phyloP scores from a whole-genome alignment of 2,797 vertebrate genomes.

The Macrochelys suwanniensis region DNA sequence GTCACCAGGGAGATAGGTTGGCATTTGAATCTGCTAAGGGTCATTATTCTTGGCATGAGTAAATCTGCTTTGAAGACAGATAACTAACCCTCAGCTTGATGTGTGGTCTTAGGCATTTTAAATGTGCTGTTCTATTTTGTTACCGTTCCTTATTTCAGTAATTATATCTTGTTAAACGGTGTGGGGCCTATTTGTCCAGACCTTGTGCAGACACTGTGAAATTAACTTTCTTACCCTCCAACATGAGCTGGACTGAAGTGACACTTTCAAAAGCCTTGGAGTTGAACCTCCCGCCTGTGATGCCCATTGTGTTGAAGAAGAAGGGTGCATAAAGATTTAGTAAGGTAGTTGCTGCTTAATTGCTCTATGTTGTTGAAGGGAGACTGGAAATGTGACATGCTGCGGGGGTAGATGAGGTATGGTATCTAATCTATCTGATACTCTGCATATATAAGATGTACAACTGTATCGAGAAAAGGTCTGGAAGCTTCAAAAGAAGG shows the following conservation, averaged over 20 bases:
- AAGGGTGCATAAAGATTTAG: background rate
- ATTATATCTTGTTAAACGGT: slow-evolving; percentile 82
- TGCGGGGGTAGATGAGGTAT: background rate
- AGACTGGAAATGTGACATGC: background rate
- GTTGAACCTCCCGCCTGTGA: background rate
- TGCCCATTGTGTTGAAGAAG: background rate
- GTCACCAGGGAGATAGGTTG: background rate
- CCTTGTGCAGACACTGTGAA: slow-evolving; percentile 89
- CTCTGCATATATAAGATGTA: accelerated
- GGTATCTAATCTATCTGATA: background rate
- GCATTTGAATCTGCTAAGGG: slow-evolving; percentile 44
- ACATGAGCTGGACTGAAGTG: slow-evolving; percentile 76
- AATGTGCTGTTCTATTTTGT: slow-evolving; percentile 66
- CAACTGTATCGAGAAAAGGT: background rate
- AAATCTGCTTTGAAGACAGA: slow-evolving; percentile 50
- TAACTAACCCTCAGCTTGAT: slow-evolving; percentile 60
- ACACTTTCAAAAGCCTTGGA: slow-evolving; percentile 56
- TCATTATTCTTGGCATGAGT: slow-evolving; percentile 61
- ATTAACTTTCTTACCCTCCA: slow-evolving; percentile 85
- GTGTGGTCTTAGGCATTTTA: slow-evolving; percentile 14
- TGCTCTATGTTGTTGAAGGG: background rate
- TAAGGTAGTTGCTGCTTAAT: background rate
- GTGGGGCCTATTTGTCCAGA: slow-evolving; percentile 68
- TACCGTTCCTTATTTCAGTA: slow-evolving; percentile 67
- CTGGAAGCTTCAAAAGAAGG: background rate